Base-by-base conservation (phyloP, 2,797 vertebrate species). In the Kryptolebias ocellatus region DNA sequence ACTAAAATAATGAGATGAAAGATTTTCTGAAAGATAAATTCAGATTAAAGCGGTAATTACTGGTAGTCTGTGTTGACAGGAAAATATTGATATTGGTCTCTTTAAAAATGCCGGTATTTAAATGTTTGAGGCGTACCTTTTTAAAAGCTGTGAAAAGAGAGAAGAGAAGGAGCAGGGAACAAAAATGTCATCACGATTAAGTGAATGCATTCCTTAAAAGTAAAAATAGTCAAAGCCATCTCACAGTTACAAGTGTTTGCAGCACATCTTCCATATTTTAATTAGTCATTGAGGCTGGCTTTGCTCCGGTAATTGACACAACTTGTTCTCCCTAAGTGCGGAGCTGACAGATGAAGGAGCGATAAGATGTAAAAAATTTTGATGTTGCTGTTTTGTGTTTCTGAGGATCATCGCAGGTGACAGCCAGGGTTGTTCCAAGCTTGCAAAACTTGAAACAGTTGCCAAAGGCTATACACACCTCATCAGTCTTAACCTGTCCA, bases 401-500 rank as follows among this genome's bases (percentile, higher is more conserved):
- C 86, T 86, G 91, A 91, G 80, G 63, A 83, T 87, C 86, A 92
- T 93, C 74, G 53, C 70, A 51, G 72, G 73, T 88, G 92, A 93
- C 92, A 92, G 89, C 72, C 67, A 67, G 78, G 81, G 85, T 82
- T 92, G 89, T 90, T 92, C 85, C 79, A 79, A 72, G 70, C 83
- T 88, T 73, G 80, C 81, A 83, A 76, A 81, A 88, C 85, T 92
- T 92, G 86, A 93, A 93, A 91, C 88, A 89, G 78, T 92, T 93
- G 92, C 90, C 92, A 93, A 81, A 75, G 87, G 90, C 88, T 80
- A 93, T 90, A 90, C 72, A 75, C 83, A 87, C 88, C 81, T 93
- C 89, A 94, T 94, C 92, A 90, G 89, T 92, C 91, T 89, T 79
- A 77, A 85, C 85, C 88, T 92, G 90, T 93, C 91, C 79, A 87